Evolutionary conservation across 2,113 vertebrate genomes (phyloP), one percentile per base, ranked within the genome.

Genomic region (Megaceryle torquata): DNA sequence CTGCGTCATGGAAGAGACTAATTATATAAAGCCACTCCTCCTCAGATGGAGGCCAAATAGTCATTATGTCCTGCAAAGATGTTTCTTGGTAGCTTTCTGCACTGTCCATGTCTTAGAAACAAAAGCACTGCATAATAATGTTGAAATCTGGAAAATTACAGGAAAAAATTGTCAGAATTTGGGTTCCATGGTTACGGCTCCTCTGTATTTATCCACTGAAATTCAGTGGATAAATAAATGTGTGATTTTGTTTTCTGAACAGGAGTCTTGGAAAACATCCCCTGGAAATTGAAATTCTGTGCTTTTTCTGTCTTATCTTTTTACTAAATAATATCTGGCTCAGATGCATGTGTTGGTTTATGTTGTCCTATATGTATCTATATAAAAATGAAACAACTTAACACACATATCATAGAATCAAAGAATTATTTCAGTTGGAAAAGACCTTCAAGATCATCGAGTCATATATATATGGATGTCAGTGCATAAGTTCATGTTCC

Each of bases 1-100:
- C 46, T 94, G 88, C 78, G 59, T 96, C 95, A 96, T 37, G 81
- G 94, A 93, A 91, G 80, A 56, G 50, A 50, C 84, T 24, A 53
- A 29, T 69, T 22, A 75, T 2, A 8, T 51, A 4, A 13, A 72
- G 70, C 39, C 1, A 0, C 48, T 75, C 33, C 51, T 33, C 46
- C 50, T 11, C 26, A 28, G 6, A 35, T n/a, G 53, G 88, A 57
- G 65, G 69, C 75, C 54, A 63, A 33, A 39, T 31, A 44, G 44
- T 94, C 68, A 68, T 22, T 43, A 11, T 37, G 8, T 81, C 51
- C 82, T 65, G 68, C 2, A 0, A 68, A 65, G 84, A 95, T 44
- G 41, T 33, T 94, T 92, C 77, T 88, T 92, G 91, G 87, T 79
- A 86, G 88, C 69, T 83, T 54, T 22, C 87, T 85, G 41, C 44